Percentiles rank a stretch among this genome's conserved stretches.
Conservation (phyloP, 2,888 invertebrate species). For the Polietes domitor region DNA sequence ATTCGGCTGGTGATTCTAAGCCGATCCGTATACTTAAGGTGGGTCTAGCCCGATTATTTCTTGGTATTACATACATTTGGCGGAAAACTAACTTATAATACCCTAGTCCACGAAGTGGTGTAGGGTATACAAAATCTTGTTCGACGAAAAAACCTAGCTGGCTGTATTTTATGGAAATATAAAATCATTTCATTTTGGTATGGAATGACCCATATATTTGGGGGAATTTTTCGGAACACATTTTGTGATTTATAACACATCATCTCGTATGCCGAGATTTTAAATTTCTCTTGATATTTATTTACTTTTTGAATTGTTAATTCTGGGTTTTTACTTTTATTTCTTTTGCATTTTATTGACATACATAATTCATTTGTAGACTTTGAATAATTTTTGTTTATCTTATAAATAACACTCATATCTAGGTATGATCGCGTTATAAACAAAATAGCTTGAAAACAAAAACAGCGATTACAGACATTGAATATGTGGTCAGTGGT, state of each 20-base stretch:
- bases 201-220: neutral
- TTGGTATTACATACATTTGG: too few relatives aligned
- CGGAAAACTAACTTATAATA: too few relatives aligned
- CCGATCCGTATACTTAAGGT: too few relatives aligned
- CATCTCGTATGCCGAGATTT: neutral
- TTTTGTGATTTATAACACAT: conserved; percentile 12
- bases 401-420: neutral
- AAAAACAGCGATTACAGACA: neutral
- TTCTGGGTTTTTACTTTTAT: neutral
- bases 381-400: too few relatives aligned
- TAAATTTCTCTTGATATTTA: neutral
- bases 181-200: too few relatives aligned
- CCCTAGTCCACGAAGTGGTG: too few relatives aligned
- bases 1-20: too few relatives aligned
- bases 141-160: too few relatives aligned
- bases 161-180: too few relatives aligned
- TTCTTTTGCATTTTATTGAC: neutral
- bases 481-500: neutral
- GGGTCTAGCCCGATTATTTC: too few relatives aligned
- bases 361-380: conserved; percentile 13
- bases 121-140: too few relatives aligned
- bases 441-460: neutral
- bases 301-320: neutral
- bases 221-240: conserved; percentile 6
- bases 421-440: neutral